These are phyloP conservation scores for Bostrychus sinensis DNA, from an alignment of 2,113 vertebrate species.

Conservation along the genomic window DNA sequence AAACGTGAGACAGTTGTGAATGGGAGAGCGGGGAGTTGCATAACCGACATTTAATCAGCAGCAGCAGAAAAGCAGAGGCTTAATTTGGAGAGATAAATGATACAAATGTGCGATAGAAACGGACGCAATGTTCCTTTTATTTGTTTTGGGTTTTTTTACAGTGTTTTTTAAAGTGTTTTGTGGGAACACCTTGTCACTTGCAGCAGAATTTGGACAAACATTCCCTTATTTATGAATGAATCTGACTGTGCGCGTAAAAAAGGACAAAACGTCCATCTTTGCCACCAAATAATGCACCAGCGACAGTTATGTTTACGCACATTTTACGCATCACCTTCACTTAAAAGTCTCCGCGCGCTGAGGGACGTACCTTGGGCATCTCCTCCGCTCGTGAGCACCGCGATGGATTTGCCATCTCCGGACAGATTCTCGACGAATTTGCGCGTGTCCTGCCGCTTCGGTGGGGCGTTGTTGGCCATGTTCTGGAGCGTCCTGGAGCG, in stretches of 20 bases:
- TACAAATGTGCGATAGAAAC: too few relatives aligned
- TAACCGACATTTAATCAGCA: background rate
- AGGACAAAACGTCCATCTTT: background rate
- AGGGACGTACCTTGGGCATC: conserved; percentile 90
- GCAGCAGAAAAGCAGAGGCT: background rate
- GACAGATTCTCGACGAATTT: conserved; percentile 90
- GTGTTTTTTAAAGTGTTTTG: background rate
- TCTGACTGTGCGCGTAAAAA: too few relatives aligned
- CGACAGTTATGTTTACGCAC: background rate
- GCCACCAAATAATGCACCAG: background rate
- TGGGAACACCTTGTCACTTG: background rate
- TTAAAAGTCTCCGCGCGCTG: accelerated
- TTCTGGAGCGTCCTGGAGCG: background rate
- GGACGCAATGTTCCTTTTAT: too few relatives aligned
- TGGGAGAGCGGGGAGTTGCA: background rate
- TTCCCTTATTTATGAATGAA: background rate
- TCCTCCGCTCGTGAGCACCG: conserved; percentile 92
- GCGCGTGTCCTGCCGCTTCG: conserved; percentile 74
- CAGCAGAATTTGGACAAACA: background rate
- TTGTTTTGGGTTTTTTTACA: too few relatives aligned
- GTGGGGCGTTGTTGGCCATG: conserved; percentile 50
- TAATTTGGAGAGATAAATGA: background rate
- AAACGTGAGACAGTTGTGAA: background rate
- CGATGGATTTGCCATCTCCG: conserved; percentile 88
- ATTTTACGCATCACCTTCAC: background rate